These are phyloP conservation scores for Heliocidaris erythrogramma DNA, from an alignment of 35 echinoderm and acorn worm species.

Conservation along the genomic window DNA sequence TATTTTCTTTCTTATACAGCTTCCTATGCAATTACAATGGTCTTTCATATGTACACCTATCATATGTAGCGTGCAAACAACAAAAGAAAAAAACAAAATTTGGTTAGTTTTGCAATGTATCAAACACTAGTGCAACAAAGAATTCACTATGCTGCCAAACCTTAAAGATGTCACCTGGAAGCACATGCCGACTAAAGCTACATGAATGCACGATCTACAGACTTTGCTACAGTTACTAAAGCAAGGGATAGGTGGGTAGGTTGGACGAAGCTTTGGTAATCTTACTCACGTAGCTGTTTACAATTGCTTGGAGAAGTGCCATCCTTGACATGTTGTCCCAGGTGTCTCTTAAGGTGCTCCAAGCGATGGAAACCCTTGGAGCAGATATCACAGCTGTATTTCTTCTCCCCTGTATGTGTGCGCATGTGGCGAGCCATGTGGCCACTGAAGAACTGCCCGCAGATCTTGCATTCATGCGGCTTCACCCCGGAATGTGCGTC, in stretches of 20 bases:
- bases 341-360: not conserved
- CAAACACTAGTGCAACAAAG: too few relatives aligned
- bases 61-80: too few relatives aligned
- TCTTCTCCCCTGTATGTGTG: not conserved
- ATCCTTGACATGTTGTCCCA: not conserved
- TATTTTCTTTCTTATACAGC: too few relatives aligned
- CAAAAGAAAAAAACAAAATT: too few relatives aligned
- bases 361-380: not conserved
- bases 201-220: slow-evolving; percentile 1
- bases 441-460: not conserved
- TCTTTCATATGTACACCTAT: too few relatives aligned
- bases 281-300: slow-evolving; percentile 16
- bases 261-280: not conserved
- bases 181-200: not conserved
- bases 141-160: not conserved
- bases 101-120: too few relatives aligned
- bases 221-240: not conserved
- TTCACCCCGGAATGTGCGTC: not conserved
- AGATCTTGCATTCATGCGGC: not conserved
- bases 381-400: not conserved
- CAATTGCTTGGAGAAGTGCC: not conserved
- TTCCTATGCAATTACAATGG: too few relatives aligned
- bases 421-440: not conserved
- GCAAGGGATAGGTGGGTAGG: not conserved
- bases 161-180: not conserved